Conservation (phyloP, 2,797 vertebrate species). For the Chloroceryle amazona region DNA sequence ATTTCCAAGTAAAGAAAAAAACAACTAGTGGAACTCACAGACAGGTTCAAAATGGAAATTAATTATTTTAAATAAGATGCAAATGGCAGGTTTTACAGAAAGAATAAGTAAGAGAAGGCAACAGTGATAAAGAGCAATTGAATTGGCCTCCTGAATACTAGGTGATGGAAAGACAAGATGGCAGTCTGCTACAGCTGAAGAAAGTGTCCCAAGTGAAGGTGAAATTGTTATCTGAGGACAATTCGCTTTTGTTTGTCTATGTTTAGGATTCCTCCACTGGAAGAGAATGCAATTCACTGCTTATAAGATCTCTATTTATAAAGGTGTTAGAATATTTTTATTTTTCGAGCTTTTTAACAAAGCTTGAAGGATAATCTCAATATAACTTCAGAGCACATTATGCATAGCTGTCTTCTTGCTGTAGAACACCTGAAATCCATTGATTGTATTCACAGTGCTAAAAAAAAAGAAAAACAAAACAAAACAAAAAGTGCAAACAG, state of each 20-base stretch:
- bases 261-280: neutral
- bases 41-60: neutral
- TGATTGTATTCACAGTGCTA: neutral
- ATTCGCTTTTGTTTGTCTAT: neutral
- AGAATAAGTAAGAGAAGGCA: neutral
- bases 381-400: neutral
- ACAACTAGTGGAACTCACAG: neutral
- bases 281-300: neutral
- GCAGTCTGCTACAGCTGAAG: neutral
- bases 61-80: constrained; percentile 9
- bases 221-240: neutral
- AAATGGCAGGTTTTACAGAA: neutral
- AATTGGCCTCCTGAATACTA: neutral
- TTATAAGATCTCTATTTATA: neutral
- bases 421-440: neutral
- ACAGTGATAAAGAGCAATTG: neutral
- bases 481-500: neutral
- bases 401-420: neutral
- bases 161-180: neutral
- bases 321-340: neutral
- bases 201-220: neutral
- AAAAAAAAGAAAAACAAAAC: neutral
- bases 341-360: neutral
- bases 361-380: neutral
- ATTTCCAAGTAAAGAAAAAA: neutral